A percentile compares a stretch with the other conserved stretches of the same genome.
Evolutionary conservation across 2,797 vertebrate genomes (phyloP).

Genomic region (Myoxocephalus aenaeus): DNA sequence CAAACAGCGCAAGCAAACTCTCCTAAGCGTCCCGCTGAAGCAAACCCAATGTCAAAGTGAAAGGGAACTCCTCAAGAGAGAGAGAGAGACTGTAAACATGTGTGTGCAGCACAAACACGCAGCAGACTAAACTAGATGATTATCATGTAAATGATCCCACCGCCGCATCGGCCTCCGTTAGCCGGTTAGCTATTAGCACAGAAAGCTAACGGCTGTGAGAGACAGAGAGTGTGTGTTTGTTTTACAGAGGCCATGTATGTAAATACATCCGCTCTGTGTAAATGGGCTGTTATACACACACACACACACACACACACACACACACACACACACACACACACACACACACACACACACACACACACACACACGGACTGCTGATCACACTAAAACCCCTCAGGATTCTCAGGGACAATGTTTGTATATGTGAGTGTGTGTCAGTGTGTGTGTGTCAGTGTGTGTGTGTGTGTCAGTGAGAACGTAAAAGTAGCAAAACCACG

Average conservation of each 20-base stretch:
- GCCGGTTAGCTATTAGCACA: slow-evolving; percentile 23
- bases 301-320: slow-evolving; percentile 22
- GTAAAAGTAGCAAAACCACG: neutral
- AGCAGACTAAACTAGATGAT: slow-evolving; percentile 13
- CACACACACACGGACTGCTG: slow-evolving; percentile 37
- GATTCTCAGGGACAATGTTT: neutral
- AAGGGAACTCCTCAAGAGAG: no score
- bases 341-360: slow-evolving; percentile 26
- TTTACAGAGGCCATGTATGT: slow-evolving; percentile 51
- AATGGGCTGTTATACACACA: slow-evolving; percentile 54
- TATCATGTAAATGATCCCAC: slow-evolving; percentile 39
- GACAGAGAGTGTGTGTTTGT: slow-evolving; percentile 43
- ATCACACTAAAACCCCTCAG: slow-evolving; percentile 29
- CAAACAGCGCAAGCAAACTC: neutral
- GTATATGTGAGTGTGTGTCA: neutral
- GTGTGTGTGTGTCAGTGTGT: neutral
- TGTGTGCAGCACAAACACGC: slow-evolving; percentile 9
- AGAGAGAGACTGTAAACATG: neutral
- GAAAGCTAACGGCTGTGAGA: slow-evolving; percentile 18
- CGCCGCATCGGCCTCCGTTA: neutral
- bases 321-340: slow-evolving; percentile 19
- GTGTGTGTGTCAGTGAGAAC: neutral
- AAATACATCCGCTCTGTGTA: slow-evolving; percentile 58
- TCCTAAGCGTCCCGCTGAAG: neutral
- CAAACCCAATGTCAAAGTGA: neutral